Percentiles rank a stretch among this genome's conserved stretches.
Conservation (phyloP, 1,140 invertebrate genomes). For the Pogonognathellus flavescens region DNA sequence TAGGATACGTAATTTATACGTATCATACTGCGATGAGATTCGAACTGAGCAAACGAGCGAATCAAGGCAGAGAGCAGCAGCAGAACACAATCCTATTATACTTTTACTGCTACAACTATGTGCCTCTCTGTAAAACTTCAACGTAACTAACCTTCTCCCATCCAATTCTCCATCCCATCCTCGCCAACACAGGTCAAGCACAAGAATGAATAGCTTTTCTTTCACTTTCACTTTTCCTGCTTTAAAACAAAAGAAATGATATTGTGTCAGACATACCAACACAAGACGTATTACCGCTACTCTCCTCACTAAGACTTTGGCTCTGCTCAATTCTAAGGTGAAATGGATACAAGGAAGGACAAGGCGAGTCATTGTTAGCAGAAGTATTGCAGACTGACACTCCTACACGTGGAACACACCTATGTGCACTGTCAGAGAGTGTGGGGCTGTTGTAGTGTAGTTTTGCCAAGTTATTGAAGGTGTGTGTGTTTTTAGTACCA, state of each 20-base stretch:
- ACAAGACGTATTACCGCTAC: neutral
- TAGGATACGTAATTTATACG: too few relatives aligned
- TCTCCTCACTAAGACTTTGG: too few relatives aligned
- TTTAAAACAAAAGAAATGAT: neutral
- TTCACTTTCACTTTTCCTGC: neutral
- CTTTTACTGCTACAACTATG: neutral
- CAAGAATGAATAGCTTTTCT: neutral
- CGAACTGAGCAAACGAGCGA: neutral
- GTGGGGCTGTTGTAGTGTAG: too few relatives aligned
- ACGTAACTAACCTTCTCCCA: neutral
- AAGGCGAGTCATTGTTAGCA: too few relatives aligned
- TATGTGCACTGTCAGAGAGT: too few relatives aligned
- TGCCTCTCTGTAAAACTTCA: neutral
- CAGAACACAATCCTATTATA: neutral
- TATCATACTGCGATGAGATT: too few relatives aligned
- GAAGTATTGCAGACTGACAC: too few relatives aligned
- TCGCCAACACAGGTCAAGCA: too few relatives aligned
- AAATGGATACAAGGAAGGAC: too few relatives aligned
- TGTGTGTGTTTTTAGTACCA: neutral
- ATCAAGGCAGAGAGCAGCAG: neutral
- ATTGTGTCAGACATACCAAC: neutral
- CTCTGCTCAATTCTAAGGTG: too few relatives aligned
- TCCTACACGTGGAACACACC: too few relatives aligned
- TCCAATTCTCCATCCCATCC: neutral
- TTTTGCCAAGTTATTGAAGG: neutral